Percentiles rank a stretch among this genome's conserved stretches.
Conservation (phyloP, 2,888 invertebrate species). For the Drosophila stalkeri region DNA sequence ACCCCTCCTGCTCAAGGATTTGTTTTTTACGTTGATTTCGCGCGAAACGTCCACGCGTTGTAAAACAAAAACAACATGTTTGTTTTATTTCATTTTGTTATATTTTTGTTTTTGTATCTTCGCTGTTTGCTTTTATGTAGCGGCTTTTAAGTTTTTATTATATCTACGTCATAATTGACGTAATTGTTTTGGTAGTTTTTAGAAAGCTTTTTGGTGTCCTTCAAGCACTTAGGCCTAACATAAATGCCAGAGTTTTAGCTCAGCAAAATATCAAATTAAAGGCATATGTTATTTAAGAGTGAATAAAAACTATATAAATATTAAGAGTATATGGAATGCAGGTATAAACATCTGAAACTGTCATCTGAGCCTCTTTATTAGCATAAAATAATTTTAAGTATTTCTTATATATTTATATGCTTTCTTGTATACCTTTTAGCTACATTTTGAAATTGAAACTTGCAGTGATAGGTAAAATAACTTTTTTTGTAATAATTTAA, state of each 20-base stretch:
- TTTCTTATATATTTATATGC: background rate
- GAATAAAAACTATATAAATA: constrained; percentile 1
- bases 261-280: background rate
- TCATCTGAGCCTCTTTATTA: background rate
- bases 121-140: constrained; percentile 36
- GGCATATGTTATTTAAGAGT: background rate
- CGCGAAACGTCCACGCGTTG: constrained; percentile 54
- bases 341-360: background rate
- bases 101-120: constrained; percentile 14
- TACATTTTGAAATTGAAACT: too few relatives aligned
- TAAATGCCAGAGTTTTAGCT: constrained; percentile 4
- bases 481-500: too few relatives aligned
- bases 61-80: constrained; percentile 53
- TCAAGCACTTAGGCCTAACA: constrained; percentile 43
- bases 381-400: background rate
- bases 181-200: constrained; percentile 76
- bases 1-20: constrained; percentile 1
- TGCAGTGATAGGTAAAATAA: too few relatives aligned
- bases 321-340: background rate
- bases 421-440: too few relatives aligned
- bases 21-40: constrained; percentile 55
- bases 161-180: constrained; percentile 64
- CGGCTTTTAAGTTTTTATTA: constrained; percentile 73
- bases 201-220: constrained; percentile 71
- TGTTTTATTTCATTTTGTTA: constrained; percentile 44